These are phyloP conservation scores for Aegotheles bennettii DNA, from an alignment of 2,113 vertebrate genomes.

Conservation along the genomic window DNA sequence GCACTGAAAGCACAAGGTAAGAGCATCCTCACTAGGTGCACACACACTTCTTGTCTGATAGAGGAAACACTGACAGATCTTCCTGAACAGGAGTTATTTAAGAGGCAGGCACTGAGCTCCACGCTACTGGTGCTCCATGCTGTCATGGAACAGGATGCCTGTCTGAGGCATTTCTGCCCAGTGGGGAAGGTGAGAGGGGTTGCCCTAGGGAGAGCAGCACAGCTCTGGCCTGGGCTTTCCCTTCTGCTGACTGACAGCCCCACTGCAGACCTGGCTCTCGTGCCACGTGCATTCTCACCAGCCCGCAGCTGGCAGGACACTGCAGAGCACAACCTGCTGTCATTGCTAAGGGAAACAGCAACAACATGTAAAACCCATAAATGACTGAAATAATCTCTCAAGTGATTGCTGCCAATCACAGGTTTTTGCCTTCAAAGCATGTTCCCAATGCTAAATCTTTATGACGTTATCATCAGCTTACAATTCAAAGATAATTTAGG, in stretches of 20 bases:
- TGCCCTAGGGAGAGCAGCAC: not conserved
- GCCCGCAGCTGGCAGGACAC: not conserved
- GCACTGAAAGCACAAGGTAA: not conserved
- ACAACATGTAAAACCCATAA: not conserved
- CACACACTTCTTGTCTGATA: not conserved
- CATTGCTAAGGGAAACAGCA: not conserved
- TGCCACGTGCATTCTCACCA: not conserved
- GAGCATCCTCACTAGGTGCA: not conserved
- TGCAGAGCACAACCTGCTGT: not conserved
- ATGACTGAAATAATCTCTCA: not conserved
- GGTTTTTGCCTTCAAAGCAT: not conserved
- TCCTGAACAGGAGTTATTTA: not conserved
- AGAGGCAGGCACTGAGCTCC: not conserved
- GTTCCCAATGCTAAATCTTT: not conserved
- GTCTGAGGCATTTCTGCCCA: not conserved
- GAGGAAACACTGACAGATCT: not conserved
- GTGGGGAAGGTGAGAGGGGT: not conserved
- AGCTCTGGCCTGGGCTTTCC: not conserved
- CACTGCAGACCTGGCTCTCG: fast-evolving
- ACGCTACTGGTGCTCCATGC: not conserved
- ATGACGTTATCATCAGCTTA: not conserved
- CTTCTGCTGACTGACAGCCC: not conserved
- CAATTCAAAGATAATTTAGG: not conserved
- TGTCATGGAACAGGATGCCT: not conserved
- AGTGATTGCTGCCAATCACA: not conserved